Base-by-base conservation (phyloP, 2,797 vertebrate species). In the Denticeps clupeoides region DNA sequence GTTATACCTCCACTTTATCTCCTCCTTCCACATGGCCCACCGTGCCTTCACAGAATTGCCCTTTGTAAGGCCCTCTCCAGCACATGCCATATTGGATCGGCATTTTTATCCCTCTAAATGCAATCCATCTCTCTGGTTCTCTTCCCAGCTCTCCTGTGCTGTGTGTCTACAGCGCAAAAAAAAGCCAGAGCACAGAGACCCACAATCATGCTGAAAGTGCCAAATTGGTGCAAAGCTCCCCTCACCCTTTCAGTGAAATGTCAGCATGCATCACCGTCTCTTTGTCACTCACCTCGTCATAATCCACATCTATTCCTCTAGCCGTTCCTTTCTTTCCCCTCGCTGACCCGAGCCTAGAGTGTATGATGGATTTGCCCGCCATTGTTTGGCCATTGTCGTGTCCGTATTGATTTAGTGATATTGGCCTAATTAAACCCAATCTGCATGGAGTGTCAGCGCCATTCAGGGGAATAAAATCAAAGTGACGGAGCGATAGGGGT, bases 361-460 rank as follows among this genome's bases (percentile, higher is more conserved):
- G 58, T 42, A 59, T 42, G 48, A 65, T 68, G 65, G 58, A 62
- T 56, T 62, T 55, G 57, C 68, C 58, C 56, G 68, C 55, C 65
- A 51, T 69, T 70, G 68, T 73, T 73, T 68, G 63, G 62, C 73
- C 64, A 60, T 51, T 62, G 65, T 56, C 48, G 29, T 24, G 46
- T 56, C 63, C 31, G 1, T 70, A 79, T 81, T 77, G 79, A 83
- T 79, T 72, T 67, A 73, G 67, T 9, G 51, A 71, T 67, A 66
- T 67, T 57, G 46, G 63, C 71, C 71, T 78, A 78, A 82, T 81
- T 80, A 82, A 79, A 77, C 57, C 62, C 67, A 65, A 76, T 76
- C 67, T 73, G 62, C 40, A 55, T 70, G 67, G 65, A 69, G 72
- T 64, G 67, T 66, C 52, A 23, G 59, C 54, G 63, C 62, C 64